phyloP scores from a whole-genome alignment of 2,113 vertebrate genomes.

The cat (Felis catus) region DNA sequence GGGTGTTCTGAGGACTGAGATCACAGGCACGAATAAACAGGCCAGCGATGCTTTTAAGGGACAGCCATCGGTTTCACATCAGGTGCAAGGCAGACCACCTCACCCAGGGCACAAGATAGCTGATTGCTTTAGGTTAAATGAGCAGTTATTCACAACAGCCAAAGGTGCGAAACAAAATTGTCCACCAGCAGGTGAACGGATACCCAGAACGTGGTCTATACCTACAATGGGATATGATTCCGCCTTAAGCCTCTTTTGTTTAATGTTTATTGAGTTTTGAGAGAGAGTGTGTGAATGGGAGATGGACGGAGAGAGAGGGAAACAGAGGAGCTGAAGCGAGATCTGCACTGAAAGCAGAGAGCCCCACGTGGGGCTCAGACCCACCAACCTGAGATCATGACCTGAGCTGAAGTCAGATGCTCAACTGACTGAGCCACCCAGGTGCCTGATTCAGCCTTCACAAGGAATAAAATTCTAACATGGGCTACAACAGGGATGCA shows the following conservation, averaged over 20 bases:
- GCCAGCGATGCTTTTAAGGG: background rate
- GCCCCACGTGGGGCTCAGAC: too few relatives aligned
- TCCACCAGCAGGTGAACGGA: background rate
- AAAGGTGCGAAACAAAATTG: background rate
- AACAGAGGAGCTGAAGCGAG: too few relatives aligned
- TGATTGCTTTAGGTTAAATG: background rate
- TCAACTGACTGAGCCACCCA: too few relatives aligned
- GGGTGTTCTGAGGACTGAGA: background rate
- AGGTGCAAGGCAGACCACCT: fast-evolving
- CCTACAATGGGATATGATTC: fast-evolving
- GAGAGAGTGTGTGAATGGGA: too few relatives aligned
- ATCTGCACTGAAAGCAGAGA: too few relatives aligned
- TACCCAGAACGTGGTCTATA: fast-evolving
- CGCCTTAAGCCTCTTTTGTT: too few relatives aligned
- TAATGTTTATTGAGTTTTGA: too few relatives aligned
- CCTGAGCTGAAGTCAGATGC: too few relatives aligned
- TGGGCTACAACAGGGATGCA: fast-evolving
- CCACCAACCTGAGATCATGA: too few relatives aligned
- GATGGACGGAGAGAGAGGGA: too few relatives aligned
- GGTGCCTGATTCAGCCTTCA: background rate
- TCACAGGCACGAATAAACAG: background rate
- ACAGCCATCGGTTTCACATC: background rate
- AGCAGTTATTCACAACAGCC: background rate
- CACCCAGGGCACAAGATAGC: background rate
- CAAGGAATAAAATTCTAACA: background rate